Base-by-base conservation (phyloP, 1,140 invertebrate species). In the Magallana angulata region DNA sequence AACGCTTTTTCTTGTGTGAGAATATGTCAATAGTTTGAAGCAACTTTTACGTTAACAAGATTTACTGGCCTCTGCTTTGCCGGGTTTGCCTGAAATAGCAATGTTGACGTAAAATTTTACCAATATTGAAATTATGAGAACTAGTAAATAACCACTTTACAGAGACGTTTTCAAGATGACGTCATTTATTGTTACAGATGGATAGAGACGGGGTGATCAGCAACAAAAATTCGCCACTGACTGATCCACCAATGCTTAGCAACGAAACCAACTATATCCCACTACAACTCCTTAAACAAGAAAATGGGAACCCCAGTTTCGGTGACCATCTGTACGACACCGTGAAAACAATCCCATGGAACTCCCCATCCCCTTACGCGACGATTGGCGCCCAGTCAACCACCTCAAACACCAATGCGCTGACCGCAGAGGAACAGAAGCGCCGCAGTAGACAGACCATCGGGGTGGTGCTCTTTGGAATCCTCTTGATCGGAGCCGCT, bases 211-310 rank as follows among this genome's bases (percentile, higher is more conserved):
- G 68, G 9, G 18, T 71, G 7, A 30, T 71, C 9, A 71, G 68
- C 68, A 82, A 82, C 57, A 82, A 82, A 82, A 82, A 82, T 8
- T n/a, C 48, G 12, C 80, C 80, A 16, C 12, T 82, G 9, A 16
- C 57, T 18, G 80, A 82, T 58, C 81, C 81, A n/a, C 81, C 81
- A 57, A 11, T 82, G 36, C 57, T 82, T 7, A 82, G 18, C 81
- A 82, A 82, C 81, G 81, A 82, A 58, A 82, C 81, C 6, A 82
- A 82, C 81, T 82, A 48, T 48, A 57, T 82, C 48, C 81, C 81
- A 9, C 24, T 12, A 18, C 18, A 57, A 3, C n/a, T n/a, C n/a
- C n/a, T n/a, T n/a, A n/a, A n/a, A n/a, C n/a, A n/a, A n/a, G 81
- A 82, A 82, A 82, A 82, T n/a, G 48, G 18, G 18, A 57, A 57